Evolutionary conservation across 1,140 invertebrate species (phyloP).

Genomic region (Grapholita molesta): DNA sequence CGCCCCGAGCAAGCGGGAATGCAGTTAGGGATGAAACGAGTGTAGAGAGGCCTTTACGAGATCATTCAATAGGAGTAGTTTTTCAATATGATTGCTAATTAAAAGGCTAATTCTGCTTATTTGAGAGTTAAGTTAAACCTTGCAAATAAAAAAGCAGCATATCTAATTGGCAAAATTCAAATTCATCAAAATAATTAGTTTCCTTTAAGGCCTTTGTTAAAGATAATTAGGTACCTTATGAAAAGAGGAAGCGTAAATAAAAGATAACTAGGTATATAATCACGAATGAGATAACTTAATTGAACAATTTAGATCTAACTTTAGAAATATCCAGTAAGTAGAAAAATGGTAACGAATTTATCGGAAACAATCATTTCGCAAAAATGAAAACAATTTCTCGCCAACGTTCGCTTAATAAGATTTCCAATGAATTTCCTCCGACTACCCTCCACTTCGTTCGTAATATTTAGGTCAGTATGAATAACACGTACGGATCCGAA

Average conservation of each 20-base stretch:
- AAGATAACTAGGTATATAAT: too few relatives aligned
- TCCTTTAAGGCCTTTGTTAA: too few relatives aligned
- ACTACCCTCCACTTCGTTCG: not conserved
- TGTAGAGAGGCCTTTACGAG: not conserved
- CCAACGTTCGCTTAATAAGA: not conserved
- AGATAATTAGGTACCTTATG: too few relatives aligned
- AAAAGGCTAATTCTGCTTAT: not conserved
- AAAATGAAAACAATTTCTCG: slow-evolving; percentile 13
- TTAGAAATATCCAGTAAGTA: not conserved
- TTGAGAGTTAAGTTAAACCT: not conserved
- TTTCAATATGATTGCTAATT: not conserved
- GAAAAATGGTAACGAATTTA: slow-evolving; percentile 1
- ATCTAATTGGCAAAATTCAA: not conserved
- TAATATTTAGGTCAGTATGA: slow-evolving; percentile 18
- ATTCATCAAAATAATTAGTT: not conserved
- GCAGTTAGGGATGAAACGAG: slow-evolving; percentile 10
- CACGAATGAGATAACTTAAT: too few relatives aligned
- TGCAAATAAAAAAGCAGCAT: not conserved
- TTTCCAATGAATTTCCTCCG: not conserved
- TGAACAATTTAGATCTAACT: too few relatives aligned
- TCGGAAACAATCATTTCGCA: not conserved
- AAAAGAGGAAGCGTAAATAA: too few relatives aligned
- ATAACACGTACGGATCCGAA: slow-evolving; percentile 6
- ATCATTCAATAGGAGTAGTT: not conserved
- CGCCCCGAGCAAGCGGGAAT: slow-evolving; percentile 1